Conservation (phyloP, 1,140 invertebrate species). For the Artemia franciscana region DNA sequence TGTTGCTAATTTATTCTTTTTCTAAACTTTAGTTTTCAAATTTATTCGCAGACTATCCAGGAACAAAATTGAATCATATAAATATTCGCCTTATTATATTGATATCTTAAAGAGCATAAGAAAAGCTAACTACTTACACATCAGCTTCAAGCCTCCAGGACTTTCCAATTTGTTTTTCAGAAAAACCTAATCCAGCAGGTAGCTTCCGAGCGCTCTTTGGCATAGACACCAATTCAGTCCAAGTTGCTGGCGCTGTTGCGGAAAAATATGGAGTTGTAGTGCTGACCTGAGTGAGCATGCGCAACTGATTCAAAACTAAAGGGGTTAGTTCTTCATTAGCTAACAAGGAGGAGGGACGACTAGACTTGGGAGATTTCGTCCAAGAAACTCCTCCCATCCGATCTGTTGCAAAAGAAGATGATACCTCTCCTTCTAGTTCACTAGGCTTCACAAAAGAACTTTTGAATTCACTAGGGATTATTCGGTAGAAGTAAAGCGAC, state of each 20-base stretch:
- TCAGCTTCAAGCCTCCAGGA: background rate
- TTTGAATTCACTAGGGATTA: background rate
- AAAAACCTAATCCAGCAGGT: background rate
- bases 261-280: background rate
- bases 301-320: background rate
- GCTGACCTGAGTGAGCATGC: background rate
- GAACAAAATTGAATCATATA: too few species aligned
- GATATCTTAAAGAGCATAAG: too few species aligned
- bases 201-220: background rate
- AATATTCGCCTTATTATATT: too few species aligned
- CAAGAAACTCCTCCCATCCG: too few species aligned
- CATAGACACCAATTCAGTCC: background rate
- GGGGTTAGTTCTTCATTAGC: background rate
- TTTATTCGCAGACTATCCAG: too few species aligned
- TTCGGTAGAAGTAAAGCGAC: constrained; percentile 48
- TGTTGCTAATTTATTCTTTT: too few species aligned
- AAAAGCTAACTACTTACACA: background rate
- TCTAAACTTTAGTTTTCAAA: too few species aligned
- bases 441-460: too few species aligned
- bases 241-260: background rate
- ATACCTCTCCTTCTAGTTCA: too few species aligned
- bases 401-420: too few species aligned
- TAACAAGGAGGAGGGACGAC: background rate
- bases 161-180: background rate
- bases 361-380: background rate